Percentiles rank a stretch among this genome's conserved stretches.
Evolutionary conservation across 2,888 invertebrate species (phyloP).

Genomic region (Aethes cnicana): DNA sequence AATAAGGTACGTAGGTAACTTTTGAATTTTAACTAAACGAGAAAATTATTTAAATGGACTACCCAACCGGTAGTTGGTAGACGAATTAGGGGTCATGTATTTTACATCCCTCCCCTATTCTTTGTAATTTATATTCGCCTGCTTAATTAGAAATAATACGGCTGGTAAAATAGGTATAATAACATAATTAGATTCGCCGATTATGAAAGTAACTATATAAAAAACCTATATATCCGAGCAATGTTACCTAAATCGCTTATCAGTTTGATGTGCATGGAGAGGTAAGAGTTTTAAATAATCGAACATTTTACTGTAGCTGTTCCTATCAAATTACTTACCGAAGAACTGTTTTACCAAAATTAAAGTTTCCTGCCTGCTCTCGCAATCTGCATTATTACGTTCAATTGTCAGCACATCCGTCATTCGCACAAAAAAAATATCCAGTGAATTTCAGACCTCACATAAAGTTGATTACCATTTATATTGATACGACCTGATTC

Average conservation of each 20-base stretch:
- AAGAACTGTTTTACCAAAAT: too few species aligned
- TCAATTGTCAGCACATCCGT: too few species aligned
- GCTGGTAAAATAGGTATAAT: constrained; percentile 30
- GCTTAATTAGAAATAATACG: constrained; percentile 70
- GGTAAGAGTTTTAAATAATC: too few species aligned
- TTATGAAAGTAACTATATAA: background rate
- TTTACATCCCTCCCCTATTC: constrained; percentile 58
- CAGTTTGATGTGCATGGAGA: too few species aligned
- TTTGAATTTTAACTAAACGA: constrained; percentile 26
- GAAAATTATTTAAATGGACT: constrained; percentile 34
- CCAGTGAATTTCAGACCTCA: background rate
- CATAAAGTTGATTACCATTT: constrained; percentile 10
- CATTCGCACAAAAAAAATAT: background rate
- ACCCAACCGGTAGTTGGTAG: constrained; percentile 50
- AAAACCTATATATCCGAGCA: too few species aligned
- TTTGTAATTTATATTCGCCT: constrained; percentile 43
- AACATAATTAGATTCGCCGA: constrained; percentile 11
- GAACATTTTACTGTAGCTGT: too few species aligned
- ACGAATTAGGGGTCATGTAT: constrained; percentile 64
- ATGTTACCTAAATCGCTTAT: too few species aligned
- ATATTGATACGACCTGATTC: constrained; percentile 24
- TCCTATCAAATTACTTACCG: background rate
- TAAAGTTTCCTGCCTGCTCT: too few species aligned
- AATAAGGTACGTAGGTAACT: constrained; percentile 4
- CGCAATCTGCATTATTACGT: too few species aligned